Evolutionary conservation across 2,888 invertebrate species (phyloP).

Genomic region (Thyatira batis): DNA sequence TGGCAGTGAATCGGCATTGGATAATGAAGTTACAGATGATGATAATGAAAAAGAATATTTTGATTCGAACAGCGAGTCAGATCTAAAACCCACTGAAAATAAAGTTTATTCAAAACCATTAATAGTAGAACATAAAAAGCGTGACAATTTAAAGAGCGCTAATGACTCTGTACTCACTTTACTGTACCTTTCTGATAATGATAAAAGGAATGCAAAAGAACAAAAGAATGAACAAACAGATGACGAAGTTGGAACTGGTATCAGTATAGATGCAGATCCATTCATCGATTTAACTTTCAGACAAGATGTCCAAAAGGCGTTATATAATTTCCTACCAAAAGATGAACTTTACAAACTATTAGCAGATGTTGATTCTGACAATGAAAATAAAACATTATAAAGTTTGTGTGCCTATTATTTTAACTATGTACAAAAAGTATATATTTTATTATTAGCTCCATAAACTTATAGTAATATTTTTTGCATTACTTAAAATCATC

Average conservation of each 20-base stretch:
- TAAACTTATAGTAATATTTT: too few relatives aligned
- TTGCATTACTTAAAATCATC: too few relatives aligned
- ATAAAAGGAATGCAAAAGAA: constrained; percentile 20
- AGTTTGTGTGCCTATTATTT: neutral
- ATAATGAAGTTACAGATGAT: neutral
- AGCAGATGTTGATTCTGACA: constrained; percentile 16
- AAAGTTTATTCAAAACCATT: neutral
- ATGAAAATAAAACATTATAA: constrained; percentile 6
- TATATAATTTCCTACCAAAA: constrained; percentile 17
- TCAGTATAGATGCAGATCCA: constrained; percentile 18
- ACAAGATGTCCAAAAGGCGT: constrained; percentile 12
- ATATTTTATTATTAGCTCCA: too few relatives aligned
- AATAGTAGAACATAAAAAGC: neutral
- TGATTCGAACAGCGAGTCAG: neutral
- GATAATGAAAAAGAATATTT: neutral
- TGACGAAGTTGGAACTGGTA: constrained; percentile 11
- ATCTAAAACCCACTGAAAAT: neutral
- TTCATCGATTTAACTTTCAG: constrained; percentile 28
- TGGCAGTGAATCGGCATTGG: neutral
- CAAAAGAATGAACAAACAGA: constrained; percentile 16
- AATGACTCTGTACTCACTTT: constrained; percentile 36
- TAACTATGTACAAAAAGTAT: too few relatives aligned
- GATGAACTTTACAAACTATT: constrained; percentile 26
- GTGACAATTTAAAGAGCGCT: constrained; percentile 2
- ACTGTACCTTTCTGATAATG: constrained; percentile 43